Conservation (phyloP, 2,113 vertebrate species). For the Coturnix japonica region DNA sequence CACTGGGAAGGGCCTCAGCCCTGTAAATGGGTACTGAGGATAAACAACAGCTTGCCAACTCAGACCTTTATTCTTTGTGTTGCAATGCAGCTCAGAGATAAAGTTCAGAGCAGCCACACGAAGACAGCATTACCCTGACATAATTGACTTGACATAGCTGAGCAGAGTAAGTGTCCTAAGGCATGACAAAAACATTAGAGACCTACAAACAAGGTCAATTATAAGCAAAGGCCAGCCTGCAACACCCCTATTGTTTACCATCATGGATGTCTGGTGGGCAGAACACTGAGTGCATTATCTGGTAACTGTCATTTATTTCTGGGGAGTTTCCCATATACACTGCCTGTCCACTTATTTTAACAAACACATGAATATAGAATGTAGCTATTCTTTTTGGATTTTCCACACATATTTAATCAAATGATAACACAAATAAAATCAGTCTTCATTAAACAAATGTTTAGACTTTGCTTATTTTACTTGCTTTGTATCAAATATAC, state of each 20-base stretch:
- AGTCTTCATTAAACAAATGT: neutral
- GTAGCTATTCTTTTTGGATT: neutral
- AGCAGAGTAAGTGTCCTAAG: slow-evolving; percentile 56
- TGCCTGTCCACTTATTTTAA: slow-evolving; percentile 14
- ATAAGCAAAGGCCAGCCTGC: neutral
- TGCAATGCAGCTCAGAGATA: neutral
- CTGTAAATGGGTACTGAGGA: neutral
- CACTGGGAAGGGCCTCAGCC: neutral
- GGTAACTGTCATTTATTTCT: neutral
- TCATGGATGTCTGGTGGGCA: slow-evolving; percentile 1
- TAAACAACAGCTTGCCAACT: neutral
- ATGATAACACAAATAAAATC: neutral
- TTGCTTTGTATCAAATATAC: neutral
- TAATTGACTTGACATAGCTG: slow-evolving; percentile 65
- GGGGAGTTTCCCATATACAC: neutral
- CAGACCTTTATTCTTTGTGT: neutral
- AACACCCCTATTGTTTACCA: neutral
- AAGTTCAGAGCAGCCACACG: neutral
- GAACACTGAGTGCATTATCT: slow-evolving; percentile 64
- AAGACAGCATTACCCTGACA: slow-evolving; percentile 34
- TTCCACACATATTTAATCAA: neutral
- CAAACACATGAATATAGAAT: neutral
- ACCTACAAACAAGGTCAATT: slow-evolving; percentile 59
- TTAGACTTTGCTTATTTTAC: neutral
- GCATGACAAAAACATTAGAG: slow-evolving; percentile 40